phyloP scores from a whole-genome alignment of 2,113 vertebrate species.

The Uropsilus gracilis region DNA sequence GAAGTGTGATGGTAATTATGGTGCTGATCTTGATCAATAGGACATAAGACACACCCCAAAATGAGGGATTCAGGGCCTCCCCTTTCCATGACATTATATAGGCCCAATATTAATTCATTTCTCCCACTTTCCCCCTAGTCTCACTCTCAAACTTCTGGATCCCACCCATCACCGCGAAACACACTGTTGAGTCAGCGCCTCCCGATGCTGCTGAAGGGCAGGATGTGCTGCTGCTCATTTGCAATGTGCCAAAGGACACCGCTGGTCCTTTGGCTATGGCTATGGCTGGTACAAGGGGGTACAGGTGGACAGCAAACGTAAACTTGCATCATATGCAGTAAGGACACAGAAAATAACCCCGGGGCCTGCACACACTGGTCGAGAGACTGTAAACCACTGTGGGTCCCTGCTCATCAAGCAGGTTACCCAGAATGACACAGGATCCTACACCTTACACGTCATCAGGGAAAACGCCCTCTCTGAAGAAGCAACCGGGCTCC shows the following conservation, averaged over 20 bases:
- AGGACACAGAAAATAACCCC: too few species aligned
- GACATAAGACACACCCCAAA: too few species aligned
- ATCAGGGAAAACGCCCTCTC: fast-evolving
- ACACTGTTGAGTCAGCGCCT: fast-evolving
- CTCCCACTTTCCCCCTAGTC: too few species aligned
- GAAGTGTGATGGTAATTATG: neutral
- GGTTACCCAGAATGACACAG: neutral
- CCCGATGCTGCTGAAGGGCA: neutral
- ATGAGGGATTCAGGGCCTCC: too few species aligned
- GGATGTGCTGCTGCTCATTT: neutral
- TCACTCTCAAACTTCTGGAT: too few species aligned
- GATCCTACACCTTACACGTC: too few species aligned
- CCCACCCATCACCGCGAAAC: too few species aligned
- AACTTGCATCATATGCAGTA: too few species aligned
- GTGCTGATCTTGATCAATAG: neutral
- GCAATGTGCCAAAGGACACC: fast-evolving
- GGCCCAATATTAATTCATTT: fast-evolving
- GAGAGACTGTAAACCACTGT: too few species aligned
- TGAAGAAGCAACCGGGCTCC: fast-evolving
- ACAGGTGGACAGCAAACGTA: fast-evolving
- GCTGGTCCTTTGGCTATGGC: too few species aligned
- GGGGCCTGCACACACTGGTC: too few species aligned
- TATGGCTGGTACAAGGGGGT: too few species aligned
- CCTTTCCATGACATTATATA: neutral
- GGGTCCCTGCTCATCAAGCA: neutral